Percentiles rank a stretch among this genome's conserved stretches.
phyloP scores from a whole-genome alignment of 2,797 vertebrate genomes.

The Halcyon chelicuti region DNA sequence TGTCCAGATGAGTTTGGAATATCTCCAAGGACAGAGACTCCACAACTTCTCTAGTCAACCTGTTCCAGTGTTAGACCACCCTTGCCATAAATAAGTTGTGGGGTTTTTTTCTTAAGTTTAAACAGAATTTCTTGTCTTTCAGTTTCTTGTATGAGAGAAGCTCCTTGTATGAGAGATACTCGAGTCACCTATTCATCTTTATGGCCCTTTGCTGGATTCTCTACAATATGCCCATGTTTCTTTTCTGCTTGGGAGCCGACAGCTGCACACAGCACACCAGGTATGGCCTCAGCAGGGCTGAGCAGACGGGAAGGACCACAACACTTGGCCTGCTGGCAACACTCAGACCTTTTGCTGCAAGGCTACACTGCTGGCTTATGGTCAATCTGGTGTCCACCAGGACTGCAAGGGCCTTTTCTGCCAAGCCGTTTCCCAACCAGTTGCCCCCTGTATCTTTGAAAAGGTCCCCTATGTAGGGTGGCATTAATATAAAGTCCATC shows the following conservation, averaged over 20 bases:
- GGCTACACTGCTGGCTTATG: fast-evolving
- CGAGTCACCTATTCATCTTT: not conserved
- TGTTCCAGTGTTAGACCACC: not conserved
- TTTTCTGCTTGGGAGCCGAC: not conserved
- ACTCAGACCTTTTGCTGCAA: not conserved
- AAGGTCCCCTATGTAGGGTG: not conserved
- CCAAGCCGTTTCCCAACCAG: not conserved
- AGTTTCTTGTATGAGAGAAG: not conserved
- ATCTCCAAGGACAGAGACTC: not conserved
- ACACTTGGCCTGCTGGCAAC: too few relatives aligned
- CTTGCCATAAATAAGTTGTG: fast-evolving
- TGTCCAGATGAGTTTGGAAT: not conserved
- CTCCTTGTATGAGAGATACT: not conserved
- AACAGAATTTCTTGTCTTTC: not conserved
- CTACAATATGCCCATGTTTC: not conserved
- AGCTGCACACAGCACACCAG: not conserved
- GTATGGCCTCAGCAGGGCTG: not conserved
- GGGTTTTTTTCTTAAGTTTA: not conserved
- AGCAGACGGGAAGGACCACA: not conserved
- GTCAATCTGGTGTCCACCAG: not conserved
- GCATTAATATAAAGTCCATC: not conserved
- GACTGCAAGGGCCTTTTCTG: not conserved
- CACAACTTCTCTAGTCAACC: fast-evolving
- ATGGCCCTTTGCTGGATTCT: not conserved
- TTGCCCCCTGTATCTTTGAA: not conserved